Evolutionary conservation across 2,797 vertebrate species (phyloP).

Genomic region (Thripadectes ignobilis): DNA sequence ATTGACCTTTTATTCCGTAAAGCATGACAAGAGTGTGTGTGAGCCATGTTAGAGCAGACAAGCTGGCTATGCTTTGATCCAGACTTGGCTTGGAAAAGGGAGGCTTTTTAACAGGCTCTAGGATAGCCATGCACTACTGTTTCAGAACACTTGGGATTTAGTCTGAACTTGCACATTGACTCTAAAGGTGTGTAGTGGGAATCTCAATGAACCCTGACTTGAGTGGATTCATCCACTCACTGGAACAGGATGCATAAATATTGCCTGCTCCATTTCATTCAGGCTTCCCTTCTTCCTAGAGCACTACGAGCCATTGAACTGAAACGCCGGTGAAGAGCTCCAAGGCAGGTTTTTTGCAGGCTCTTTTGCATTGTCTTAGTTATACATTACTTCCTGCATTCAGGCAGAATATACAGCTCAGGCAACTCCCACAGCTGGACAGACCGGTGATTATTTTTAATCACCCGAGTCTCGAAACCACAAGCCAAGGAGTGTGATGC

Average conservation of each 20-base stretch:
- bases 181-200: neutral
- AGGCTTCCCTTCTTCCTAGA: neutral
- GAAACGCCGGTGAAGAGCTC: neutral
- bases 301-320: neutral
- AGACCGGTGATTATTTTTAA: constrained; percentile 37
- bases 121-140: neutral
- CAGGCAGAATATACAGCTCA: neutral
- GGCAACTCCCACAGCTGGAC: constrained; percentile 41
- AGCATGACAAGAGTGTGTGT: neutral
- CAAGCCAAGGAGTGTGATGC: neutral
- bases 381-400: constrained; percentile 48
- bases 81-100: neutral
- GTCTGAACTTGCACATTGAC: neutral
- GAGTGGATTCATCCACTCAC: neutral
- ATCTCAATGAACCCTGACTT: neutral
- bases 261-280: neutral
- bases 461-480: constrained; percentile 29
- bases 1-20: neutral
- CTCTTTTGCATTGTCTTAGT: constrained; percentile 43
- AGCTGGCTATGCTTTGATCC: neutral
- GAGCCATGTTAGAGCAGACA: neutral
- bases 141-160: neutral
- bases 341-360: constrained; percentile 43
- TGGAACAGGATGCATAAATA: neutral
- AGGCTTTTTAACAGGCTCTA: neutral